Evolutionary conservation across 2,888 invertebrate species (phyloP).

Genomic region (Acronicta aceris): DNA sequence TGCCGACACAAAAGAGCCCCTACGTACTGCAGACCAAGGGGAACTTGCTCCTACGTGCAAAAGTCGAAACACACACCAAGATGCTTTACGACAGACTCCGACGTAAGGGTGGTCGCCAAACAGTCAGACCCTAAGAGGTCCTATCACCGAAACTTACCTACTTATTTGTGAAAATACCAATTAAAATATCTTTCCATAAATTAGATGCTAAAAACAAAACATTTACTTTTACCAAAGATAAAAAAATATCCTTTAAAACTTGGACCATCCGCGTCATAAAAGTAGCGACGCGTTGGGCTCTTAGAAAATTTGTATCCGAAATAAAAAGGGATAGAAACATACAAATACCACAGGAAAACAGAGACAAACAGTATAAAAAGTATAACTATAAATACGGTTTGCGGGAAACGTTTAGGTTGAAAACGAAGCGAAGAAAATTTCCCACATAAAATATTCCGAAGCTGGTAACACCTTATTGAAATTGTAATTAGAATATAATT

Average conservation of each 20-base stretch:
- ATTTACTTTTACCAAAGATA: too few species aligned
- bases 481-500: constrained; percentile 56
- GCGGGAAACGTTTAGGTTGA: constrained; percentile 23
- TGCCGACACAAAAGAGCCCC: too few species aligned
- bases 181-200: too few species aligned
- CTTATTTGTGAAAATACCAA: too few species aligned
- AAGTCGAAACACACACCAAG: too few species aligned
- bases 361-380: constrained; percentile 21
- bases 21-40: too few species aligned
- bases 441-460: constrained; percentile 38
- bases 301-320: constrained; percentile 56
- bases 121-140: too few species aligned
- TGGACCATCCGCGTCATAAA: constrained; percentile 53
- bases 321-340: constrained; percentile 43
- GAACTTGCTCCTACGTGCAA: too few species aligned
- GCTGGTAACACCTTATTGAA: constrained; percentile 46
- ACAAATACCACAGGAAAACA: constrained; percentile 15
- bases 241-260: constrained; percentile 7
- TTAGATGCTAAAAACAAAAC: too few species aligned
- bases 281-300: constrained; percentile 44
- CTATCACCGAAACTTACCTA: too few species aligned
- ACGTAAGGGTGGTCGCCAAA: too few species aligned
- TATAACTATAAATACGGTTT: constrained; percentile 12
- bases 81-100: too few species aligned
- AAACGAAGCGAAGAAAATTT: constrained; percentile 9